Evolutionary conservation across 2,113 vertebrate genomes (phyloP), one percentile per base, ranked within the genome.

Genomic region (Cettia cetti): DNA sequence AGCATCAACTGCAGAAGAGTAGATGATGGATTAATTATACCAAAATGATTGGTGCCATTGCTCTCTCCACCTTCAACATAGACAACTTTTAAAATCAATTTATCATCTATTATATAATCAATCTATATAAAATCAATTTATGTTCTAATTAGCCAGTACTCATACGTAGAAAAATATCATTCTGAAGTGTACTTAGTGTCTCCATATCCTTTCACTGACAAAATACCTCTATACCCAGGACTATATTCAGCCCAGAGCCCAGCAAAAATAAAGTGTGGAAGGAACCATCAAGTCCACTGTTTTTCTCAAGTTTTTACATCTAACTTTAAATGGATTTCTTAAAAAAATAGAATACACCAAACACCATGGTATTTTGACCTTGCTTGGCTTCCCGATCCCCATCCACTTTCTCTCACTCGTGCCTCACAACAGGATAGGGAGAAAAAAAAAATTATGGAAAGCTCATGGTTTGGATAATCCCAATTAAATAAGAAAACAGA

Each of bases 1-100:
- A 96, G 42, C 91, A 97, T 92, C 74, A 97, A 47, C 26, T 97
- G 95, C 77, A 98, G 83, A 87, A 97, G 96, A 61, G 89, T 87
- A 61, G 95, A 91, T 42, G 95, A 96, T 49, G 84, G 35, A 65
- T 65, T 75, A 89, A 96, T 92, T 68, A 88, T 49, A 84, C 61
- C 60, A 91, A 87, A 92, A 86, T 28, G 2, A 56, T 45, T 5
- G 8, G 19, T 42, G 50, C 4, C 31, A 74, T 4, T 63, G 21
- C 26, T 83, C 15, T 19, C 74, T 75, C 95, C 90, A 84, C 96
- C 97, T 98, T 89, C 69, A 96, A 95, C 10, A 93, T 0, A 95
- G 47, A 81, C 39, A 94, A 68, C 8, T 66, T 2, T 1, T 81
- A 70, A 92, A 33, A 69, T 85, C 9, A 87, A 15, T 86, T 88